Evolutionary conservation across 2,888 invertebrate genomes (phyloP).

Genomic region (Sepioteuthis lessoniana): DNA sequence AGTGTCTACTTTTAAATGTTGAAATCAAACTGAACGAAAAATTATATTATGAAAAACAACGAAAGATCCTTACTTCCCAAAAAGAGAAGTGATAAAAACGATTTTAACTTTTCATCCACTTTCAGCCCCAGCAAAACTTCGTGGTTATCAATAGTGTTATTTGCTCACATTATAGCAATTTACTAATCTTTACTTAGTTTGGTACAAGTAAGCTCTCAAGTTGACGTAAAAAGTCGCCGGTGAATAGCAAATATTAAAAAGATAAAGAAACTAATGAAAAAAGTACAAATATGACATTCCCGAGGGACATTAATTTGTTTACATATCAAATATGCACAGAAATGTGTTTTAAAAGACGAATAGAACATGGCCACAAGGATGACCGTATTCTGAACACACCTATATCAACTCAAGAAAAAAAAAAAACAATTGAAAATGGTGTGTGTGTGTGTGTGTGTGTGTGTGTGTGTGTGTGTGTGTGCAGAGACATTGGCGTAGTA

Average conservation of each 20-base stretch:
- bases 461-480: not conserved
- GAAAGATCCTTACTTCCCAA: no score
- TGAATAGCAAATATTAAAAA: not conserved
- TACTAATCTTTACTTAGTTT: no score
- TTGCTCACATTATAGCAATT: no score
- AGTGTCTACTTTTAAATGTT: no score
- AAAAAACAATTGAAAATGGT: not conserved
- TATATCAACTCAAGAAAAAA: not conserved
- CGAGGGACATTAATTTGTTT: not conserved
- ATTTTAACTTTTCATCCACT: no score
- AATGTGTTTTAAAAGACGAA: not conserved
- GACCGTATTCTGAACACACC: not conserved
- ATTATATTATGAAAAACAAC: no score
- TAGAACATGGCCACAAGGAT: not conserved
- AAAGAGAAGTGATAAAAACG: no score
- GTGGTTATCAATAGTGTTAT: no score
- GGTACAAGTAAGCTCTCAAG: not conserved
- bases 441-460: no score
- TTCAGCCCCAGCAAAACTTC: no score
- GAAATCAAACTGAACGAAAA: no score
- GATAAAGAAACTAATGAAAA: not conserved
- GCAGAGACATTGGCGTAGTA: not conserved
- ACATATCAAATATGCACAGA: not conserved
- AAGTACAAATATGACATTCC: not conserved
- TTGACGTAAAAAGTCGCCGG: not conserved